Conservation (phyloP, 2,888 invertebrate species). For the Nezara viridula region DNA sequence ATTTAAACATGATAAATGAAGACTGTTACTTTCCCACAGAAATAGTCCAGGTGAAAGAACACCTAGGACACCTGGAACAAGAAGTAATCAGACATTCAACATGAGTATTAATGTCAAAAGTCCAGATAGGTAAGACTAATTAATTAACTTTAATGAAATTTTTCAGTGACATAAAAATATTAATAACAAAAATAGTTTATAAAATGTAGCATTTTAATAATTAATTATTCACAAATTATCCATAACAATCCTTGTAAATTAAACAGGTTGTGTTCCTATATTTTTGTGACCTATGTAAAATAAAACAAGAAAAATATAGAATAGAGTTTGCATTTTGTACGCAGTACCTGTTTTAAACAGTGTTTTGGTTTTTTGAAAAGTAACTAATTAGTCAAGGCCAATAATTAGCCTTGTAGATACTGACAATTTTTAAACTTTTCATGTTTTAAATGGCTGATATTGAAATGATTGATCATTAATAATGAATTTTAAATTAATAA, state of each 20-base stretch:
- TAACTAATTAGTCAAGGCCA: no score
- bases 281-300: background rate
- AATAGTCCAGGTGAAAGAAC: slow-evolving; percentile 18
- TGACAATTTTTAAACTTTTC: no score
- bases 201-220: background rate
- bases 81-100: slow-evolving; percentile 46
- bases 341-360: no score
- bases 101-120: slow-evolving; percentile 24
- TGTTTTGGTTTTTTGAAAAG: no score
- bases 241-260: background rate
- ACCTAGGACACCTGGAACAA: slow-evolving; percentile 8
- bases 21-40: background rate
- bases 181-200: background rate
- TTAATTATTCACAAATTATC: background rate
- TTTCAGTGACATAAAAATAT: no score
- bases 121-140: slow-evolving; percentile 15
- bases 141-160: background rate
- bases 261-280: background rate
- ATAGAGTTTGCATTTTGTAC: no score
- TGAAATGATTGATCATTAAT: no score
- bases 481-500: no score
- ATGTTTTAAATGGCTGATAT: no score
- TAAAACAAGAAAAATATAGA: no score
- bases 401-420: no score
- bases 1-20: background rate